These are phyloP conservation scores for Bombus sylvicola DNA, from an alignment of 1,140 invertebrate genomes.

Conservation along the genomic window DNA sequence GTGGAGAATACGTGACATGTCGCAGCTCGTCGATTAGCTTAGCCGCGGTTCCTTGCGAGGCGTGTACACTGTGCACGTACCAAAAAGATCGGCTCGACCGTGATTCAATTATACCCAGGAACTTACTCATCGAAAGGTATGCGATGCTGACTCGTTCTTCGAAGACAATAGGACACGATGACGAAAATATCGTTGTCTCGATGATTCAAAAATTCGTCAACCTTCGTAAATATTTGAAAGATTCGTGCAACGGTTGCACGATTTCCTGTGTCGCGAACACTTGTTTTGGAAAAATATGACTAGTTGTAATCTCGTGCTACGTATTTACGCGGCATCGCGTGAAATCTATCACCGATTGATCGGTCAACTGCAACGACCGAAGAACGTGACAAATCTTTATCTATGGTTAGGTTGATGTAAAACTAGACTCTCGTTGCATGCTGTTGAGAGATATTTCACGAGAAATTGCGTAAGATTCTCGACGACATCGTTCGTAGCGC, in stretches of 20 bases:
- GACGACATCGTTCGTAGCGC: not conserved
- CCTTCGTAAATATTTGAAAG: not conserved
- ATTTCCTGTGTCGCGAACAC: not conserved
- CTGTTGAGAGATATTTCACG: not conserved
- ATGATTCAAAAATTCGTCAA: not conserved
- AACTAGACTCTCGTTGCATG: not conserved
- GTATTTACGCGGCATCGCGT: not conserved
- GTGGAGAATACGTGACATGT: slow-evolving; percentile 7
- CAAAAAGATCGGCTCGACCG: not conserved
- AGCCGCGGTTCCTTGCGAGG: fast-evolving
- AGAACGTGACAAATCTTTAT: not conserved
- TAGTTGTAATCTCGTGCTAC: not conserved
- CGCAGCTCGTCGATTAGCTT: no score
- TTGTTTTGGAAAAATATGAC: not conserved
- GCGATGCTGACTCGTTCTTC: not conserved
- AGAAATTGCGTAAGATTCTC: slow-evolving; percentile 13
- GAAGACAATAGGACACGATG: slow-evolving; percentile 27
- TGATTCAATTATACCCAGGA: not conserved
- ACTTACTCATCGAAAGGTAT: slow-evolving; percentile 55
- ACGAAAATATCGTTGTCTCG: not conserved
- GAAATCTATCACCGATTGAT: not conserved
- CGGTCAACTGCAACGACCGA: not conserved
- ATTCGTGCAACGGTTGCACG: not conserved
- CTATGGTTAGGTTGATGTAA: not conserved
- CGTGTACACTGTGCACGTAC: not conserved